A percentile compares a stretch with the other conserved stretches of the same genome.
phyloP scores from a whole-genome alignment of 1,140 invertebrate genomes.

The Penaeus vannamei region DNA sequence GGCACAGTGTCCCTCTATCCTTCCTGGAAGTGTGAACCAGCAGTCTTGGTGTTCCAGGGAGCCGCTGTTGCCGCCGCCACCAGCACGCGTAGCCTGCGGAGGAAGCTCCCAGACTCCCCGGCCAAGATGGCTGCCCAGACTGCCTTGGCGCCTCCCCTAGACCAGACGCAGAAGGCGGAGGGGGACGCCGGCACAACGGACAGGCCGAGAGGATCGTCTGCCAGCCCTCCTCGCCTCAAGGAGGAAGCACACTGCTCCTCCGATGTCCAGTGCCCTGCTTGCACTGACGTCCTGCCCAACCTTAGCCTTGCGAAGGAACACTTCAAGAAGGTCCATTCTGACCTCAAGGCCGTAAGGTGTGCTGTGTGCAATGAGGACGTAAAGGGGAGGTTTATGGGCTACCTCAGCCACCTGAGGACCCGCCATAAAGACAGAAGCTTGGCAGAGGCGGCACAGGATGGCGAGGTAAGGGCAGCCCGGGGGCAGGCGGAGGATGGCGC shows the following conservation, averaged over 20 bases:
- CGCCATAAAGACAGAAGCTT: background rate
- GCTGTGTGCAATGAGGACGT: slow-evolving; percentile 21
- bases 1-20: background rate
- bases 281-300: slow-evolving; percentile 4
- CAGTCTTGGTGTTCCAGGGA: slow-evolving; percentile 56
- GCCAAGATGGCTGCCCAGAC: too few species aligned
- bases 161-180: background rate
- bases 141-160: too few species aligned
- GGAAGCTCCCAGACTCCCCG: too few species aligned
- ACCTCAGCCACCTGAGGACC: slow-evolving; percentile 30
- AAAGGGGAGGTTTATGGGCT: slow-evolving; percentile 10
- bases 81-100: background rate
- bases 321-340: slow-evolving; percentile 37
- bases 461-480: background rate
- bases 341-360: slow-evolving; percentile 32
- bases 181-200: background rate
- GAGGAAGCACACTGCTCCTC: background rate
- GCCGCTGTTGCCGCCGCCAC: slow-evolving; percentile 10
- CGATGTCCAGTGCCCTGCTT: slow-evolving; percentile 40
- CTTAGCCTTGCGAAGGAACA: slow-evolving; percentile 24
- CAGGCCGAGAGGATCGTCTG: background rate
- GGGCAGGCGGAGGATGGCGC: background rate
- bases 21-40: slow-evolving; percentile 48
- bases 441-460: background rate
- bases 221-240: too few species aligned